phyloP scores from a whole-genome alignment of 2,888 invertebrate genomes.

The Agrilus biguttatus region DNA sequence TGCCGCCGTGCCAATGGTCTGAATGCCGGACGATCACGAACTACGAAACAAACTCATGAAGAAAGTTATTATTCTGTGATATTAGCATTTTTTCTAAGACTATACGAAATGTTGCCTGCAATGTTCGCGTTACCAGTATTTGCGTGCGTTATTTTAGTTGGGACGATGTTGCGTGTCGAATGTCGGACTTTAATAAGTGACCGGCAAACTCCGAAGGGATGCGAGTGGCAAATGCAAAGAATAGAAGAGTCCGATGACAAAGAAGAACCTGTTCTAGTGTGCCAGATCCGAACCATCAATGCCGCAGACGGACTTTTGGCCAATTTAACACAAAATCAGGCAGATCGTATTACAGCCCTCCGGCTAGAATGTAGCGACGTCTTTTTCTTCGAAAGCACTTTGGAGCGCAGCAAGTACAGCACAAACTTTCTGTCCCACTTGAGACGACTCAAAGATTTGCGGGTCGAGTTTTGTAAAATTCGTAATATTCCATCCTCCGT shows the following conservation, averaged over 20 bases:
- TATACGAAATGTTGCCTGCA: background rate
- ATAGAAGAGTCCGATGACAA: slow-evolving; percentile 39
- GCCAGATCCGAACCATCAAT: slow-evolving; percentile 57
- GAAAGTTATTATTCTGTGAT: slow-evolving; percentile 1
- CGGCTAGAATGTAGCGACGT: slow-evolving; percentile 61
- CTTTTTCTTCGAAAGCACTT: slow-evolving; percentile 56
- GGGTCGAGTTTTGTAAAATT: slow-evolving; percentile 65
- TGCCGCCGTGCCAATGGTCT: no score
- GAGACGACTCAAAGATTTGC: slow-evolving; percentile 49
- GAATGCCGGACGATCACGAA: no score
- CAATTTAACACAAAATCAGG: slow-evolving; percentile 52
- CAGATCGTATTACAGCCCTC: slow-evolving; percentile 52
- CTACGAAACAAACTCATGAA: no score
- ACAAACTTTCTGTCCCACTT: slow-evolving; percentile 43
- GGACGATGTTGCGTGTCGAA: slow-evolving; percentile 11
- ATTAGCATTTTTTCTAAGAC: background rate
- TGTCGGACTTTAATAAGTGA: slow-evolving; percentile 27
- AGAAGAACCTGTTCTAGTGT: slow-evolving; percentile 43
- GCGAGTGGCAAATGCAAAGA: slow-evolving; percentile 52
- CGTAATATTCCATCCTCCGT: slow-evolving; percentile 57
- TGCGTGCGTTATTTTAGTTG: slow-evolving; percentile 2
- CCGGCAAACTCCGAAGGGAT: slow-evolving; percentile 54
- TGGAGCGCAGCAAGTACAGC: slow-evolving; percentile 35
- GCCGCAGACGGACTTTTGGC: slow-evolving; percentile 52
- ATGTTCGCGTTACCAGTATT: no score